These are phyloP conservation scores for Myotis daubentonii DNA, from an alignment of 2,797 vertebrate genomes.

Conservation along the genomic window DNA sequence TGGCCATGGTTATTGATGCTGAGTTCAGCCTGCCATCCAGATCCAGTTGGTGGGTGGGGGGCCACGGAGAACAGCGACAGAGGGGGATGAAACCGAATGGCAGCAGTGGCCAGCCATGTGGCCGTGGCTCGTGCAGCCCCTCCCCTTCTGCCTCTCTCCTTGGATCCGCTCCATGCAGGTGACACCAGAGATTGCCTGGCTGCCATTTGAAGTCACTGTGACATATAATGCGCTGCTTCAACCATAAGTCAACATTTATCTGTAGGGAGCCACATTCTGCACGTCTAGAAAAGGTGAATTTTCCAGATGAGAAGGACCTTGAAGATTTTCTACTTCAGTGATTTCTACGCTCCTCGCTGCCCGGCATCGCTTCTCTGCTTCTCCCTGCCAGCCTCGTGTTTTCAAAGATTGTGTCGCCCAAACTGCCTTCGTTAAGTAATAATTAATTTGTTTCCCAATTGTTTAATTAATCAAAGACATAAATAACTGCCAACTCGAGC, in stretches of 20 bases:
- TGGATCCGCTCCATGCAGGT: slow-evolving; percentile 39
- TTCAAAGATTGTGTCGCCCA: slow-evolving; percentile 67
- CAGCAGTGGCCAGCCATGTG: rapidly evolving
- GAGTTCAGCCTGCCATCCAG: background rate
- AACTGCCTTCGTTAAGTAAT: slow-evolving; percentile 71
- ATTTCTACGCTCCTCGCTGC: background rate
- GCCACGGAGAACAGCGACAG: rapidly evolving
- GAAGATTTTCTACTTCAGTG: slow-evolving; percentile 59
- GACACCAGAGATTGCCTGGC: slow-evolving; percentile 52
- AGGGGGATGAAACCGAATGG: background rate
- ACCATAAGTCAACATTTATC: slow-evolving; percentile 73
- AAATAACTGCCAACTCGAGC: slow-evolving; percentile 72
- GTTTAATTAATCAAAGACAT: slow-evolving; percentile 79
- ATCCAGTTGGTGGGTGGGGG: background rate
- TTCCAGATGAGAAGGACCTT: slow-evolving; percentile 59
- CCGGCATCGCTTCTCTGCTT: background rate
- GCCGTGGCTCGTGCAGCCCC: background rate
- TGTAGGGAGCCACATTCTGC: slow-evolving; percentile 61
- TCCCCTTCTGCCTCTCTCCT: background rate
- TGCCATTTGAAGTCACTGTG: slow-evolving; percentile 5
- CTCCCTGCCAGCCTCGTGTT: slow-evolving; percentile 40
- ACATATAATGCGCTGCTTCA: slow-evolving; percentile 46
- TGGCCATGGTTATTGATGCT: background rate
- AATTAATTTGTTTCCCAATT: slow-evolving; percentile 81
- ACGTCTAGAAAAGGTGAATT: background rate